Evolutionary conservation across 2,113 vertebrate species (phyloP).

Genomic region (Chionis minor): DNA sequence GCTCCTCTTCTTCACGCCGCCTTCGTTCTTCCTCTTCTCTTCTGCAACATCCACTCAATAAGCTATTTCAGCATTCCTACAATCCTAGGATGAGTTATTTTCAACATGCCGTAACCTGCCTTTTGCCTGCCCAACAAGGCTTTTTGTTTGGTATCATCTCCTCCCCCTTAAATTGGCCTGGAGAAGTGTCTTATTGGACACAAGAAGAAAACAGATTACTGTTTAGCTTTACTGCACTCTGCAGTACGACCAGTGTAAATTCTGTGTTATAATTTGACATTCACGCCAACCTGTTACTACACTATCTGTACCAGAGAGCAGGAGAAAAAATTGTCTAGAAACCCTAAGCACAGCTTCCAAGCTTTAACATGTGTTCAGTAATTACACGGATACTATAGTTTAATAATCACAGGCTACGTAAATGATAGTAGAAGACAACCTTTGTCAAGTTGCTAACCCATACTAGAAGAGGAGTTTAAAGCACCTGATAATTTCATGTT

Average conservation of each 20-base stretch:
- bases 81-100: background rate
- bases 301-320: background rate
- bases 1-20: conserved; percentile 88
- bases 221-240: background rate
- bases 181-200: background rate
- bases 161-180: background rate
- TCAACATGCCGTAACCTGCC: background rate
- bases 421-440: background rate
- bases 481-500: background rate
- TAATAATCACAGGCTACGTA: background rate
- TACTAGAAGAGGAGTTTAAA: background rate
- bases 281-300: background rate
- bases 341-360: background rate
- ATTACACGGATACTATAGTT: background rate
- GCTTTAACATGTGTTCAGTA: background rate
- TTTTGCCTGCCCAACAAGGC: background rate
- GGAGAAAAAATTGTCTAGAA: background rate
- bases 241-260: background rate
- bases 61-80: conserved; percentile 17
- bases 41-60: conserved; percentile 71
- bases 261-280: background rate
- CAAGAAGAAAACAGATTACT: background rate
- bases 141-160: background rate
- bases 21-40: conserved; percentile 91
- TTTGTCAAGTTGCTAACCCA: background rate